phyloP scores from a whole-genome alignment of 2,113 vertebrate genomes.

The Dasypus novemcinctus region DNA sequence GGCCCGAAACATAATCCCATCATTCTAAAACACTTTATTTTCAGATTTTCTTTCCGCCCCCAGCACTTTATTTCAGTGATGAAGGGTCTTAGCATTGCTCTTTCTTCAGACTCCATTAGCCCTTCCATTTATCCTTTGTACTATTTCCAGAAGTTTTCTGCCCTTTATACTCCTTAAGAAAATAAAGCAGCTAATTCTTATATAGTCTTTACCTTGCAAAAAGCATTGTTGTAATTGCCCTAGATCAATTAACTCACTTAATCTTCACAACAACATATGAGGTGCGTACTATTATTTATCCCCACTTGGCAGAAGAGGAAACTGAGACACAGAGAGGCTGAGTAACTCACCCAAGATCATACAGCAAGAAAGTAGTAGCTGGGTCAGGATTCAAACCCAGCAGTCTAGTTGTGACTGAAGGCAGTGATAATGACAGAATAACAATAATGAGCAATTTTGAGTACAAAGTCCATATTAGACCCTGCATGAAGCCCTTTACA shows the following conservation, averaged over 20 bases:
- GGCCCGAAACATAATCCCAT: background rate
- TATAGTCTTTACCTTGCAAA: background rate
- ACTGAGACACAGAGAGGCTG: background rate
- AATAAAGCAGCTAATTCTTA: background rate
- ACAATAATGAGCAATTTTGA: background rate
- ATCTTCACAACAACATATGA: background rate
- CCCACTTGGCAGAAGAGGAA: background rate
- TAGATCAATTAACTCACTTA: background rate
- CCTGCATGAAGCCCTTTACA: background rate
- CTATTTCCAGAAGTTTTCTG: constrained; percentile 32
- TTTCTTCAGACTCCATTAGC: background rate
- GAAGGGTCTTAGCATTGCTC: background rate
- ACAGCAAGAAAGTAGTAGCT: background rate
- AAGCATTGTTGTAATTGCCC: background rate
- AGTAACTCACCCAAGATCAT: background rate
- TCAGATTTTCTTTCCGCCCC: background rate
- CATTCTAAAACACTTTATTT: background rate
- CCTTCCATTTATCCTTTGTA: background rate
- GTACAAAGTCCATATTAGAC: background rate
- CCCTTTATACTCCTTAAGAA: background rate
- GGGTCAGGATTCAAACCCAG: background rate
- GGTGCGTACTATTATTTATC: background rate
- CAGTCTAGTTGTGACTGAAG: too few species aligned
- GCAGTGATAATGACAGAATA: too few species aligned
- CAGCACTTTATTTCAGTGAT: background rate